Evolutionary conservation across 2,797 vertebrate species (phyloP), one percentile per base, ranked within the genome.

Genomic region (Pangasius sanitwongsei): DNA sequence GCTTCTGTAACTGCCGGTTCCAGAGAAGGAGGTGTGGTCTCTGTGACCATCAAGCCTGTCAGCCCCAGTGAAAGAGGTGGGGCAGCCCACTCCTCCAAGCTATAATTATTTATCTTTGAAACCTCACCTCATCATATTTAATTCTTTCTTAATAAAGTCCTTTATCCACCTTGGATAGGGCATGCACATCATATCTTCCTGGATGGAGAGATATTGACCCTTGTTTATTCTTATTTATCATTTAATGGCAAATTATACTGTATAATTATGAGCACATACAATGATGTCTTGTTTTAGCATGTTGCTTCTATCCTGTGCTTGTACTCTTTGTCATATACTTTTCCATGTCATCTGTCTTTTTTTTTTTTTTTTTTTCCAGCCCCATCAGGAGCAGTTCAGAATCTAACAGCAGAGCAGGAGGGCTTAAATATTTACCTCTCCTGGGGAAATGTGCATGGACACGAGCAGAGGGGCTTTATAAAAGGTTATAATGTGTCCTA

Each of bases 391-490:
- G 65, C 69, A 50, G 94, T 96, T 83, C 23, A 74, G 34, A 0
- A 4, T 0, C 0, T 95, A 23, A 83, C 0, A 2, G 81, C 12
- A 72, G 59, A 80, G 6, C 91, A 82, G 50, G 13, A 13, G 20
- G 77, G 78, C 13, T 88, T 82, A 1, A 67, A 92, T 1, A 85
- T 93, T 13, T n/a, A 83, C 74, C 78, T 97, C 0, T 92, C 85
- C 75, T 97, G 96, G 96, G 15, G 86, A 0, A 84, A 55, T 2
- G 31, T 96, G 48, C 18, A 82, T 37, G 53, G 89, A 9, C 31
- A 11, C 41, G 20, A 90, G 18, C 94, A 93, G 87, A 84, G 83
- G 0, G 94, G 96, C 11, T 94, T 93, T 57, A 93, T 97, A 85
- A 16, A 0, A 0, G 93, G 94, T 18, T 96, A 95, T 63, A 70